These are phyloP conservation scores for Chionomys nivalis DNA, from an alignment of 2,113 vertebrate genomes.

Conservation along the genomic window DNA sequence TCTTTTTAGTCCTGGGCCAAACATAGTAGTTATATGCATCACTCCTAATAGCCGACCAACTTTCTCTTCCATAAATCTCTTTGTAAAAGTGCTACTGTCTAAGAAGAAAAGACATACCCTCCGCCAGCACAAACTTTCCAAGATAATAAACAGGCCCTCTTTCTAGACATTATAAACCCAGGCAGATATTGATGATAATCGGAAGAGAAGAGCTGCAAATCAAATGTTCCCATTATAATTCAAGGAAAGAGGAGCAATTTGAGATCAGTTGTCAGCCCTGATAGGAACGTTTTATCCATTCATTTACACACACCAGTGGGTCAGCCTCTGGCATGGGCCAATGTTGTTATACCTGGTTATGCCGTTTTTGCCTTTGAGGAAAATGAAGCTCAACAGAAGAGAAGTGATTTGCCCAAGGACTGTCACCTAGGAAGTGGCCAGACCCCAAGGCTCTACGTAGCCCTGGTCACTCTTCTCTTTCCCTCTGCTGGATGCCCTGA, in stretches of 20 bases:
- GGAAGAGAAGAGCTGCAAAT: constrained; percentile 57
- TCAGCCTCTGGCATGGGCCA: background rate
- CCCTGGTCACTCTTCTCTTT: background rate
- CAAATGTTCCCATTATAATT: constrained; percentile 59
- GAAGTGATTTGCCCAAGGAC: background rate
- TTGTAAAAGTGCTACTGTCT: constrained; percentile 66
- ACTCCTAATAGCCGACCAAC: constrained; percentile 54
- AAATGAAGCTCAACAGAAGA: background rate
- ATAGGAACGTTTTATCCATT: background rate
- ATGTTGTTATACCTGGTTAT: background rate
- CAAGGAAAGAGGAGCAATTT: constrained; percentile 63
- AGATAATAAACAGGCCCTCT: constrained; percentile 61
- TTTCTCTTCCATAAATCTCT: constrained; percentile 48
- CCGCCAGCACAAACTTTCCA: constrained; percentile 51
- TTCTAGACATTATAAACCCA: constrained; percentile 21
- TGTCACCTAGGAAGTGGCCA: background rate
- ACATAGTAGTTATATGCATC: constrained; percentile 55
- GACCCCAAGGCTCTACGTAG: background rate
- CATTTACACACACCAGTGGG: background rate
- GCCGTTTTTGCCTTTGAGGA: background rate
- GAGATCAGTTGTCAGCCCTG: background rate
- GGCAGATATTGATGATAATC: constrained; percentile 63
- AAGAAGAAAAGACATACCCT: constrained; percentile 43
- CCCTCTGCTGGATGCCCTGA: background rate
- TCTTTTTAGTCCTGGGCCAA: constrained; percentile 43